A percentile compares a stretch with the other conserved stretches of the same genome.
Evolutionary conservation across 2,113 vertebrate species (phyloP).

Genomic region (Tachuris rubrigastra): DNA sequence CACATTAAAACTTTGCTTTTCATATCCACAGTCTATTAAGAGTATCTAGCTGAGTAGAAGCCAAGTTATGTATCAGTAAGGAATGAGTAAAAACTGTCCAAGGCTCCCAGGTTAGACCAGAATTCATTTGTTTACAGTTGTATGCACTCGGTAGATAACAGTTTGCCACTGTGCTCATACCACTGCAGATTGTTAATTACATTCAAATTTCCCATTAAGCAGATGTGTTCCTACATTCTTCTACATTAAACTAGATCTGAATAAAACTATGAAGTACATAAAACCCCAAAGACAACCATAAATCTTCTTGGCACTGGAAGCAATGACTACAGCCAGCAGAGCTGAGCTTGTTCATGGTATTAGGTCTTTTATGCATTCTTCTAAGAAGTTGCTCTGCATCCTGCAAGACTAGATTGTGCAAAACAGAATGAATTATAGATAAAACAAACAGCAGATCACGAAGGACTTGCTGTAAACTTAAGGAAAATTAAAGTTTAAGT

Average conservation of each 20-base stretch:
- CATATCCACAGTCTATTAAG: neutral
- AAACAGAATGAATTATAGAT: conserved; percentile 4
- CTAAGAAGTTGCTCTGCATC: neutral
- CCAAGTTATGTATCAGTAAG: neutral
- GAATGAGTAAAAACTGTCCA: neutral
- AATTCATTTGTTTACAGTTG: neutral
- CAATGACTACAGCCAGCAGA: neutral
- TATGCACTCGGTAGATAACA: neutral
- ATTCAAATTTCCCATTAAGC: neutral
- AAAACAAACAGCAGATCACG: conserved; percentile 8
- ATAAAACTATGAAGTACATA: conserved; percentile 1
- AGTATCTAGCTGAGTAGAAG: neutral
- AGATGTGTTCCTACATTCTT: neutral
- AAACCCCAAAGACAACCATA: neutral
- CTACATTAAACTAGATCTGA: neutral
- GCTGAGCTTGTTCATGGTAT: neutral
- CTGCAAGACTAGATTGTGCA: neutral
- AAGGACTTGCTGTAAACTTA: neutral
- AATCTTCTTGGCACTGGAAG: conserved; percentile 41
- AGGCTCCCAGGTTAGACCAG: neutral
- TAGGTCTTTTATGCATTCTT: neutral
- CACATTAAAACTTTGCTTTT: neutral
- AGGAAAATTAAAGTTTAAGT: neutral
- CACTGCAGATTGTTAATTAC: neutral
- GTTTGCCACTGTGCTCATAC: neutral